Evolutionary conservation across 2,888 invertebrate genomes (phyloP).

Genomic region (Paralinhomoeus sp.): DNA sequence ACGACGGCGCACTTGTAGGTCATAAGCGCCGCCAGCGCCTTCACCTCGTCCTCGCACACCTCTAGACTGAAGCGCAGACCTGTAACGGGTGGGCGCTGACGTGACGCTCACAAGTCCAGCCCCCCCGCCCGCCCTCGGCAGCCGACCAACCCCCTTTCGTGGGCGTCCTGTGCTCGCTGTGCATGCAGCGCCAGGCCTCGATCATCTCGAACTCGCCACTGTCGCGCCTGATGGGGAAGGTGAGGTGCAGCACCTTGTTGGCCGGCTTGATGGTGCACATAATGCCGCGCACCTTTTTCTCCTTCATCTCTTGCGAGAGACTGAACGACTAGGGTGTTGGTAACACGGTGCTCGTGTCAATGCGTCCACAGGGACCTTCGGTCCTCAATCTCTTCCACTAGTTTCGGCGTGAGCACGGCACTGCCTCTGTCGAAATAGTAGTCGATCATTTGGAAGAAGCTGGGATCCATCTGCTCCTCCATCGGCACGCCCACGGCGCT

Average conservation of each 20-base stretch:
- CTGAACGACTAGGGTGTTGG: too few species aligned
- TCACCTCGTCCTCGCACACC: constrained; percentile 68
- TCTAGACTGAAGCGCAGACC: constrained; percentile 55
- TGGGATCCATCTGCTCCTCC: constrained; percentile 39
- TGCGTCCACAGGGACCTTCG: too few species aligned
- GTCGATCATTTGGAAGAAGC: constrained; percentile 93
- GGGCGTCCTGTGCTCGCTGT: constrained; percentile 82
- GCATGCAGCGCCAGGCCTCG: constrained; percentile 87
- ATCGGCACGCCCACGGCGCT: too few species aligned
- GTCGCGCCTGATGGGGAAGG: constrained; percentile 82
- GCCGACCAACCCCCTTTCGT: constrained; percentile 75
- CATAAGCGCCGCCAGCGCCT: constrained; percentile 85
- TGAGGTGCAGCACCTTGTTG: constrained; percentile 43
- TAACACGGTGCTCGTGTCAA: too few species aligned
- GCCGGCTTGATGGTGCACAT: constrained; percentile 83
- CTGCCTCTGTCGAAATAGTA: constrained; percentile 83
- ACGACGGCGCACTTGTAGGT: constrained; percentile 98
- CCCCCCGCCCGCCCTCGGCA: neutral
- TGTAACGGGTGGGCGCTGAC: constrained; percentile 24
- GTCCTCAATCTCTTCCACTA: constrained; percentile 43
- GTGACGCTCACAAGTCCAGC: too few species aligned
- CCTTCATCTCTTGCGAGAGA: constrained; percentile 42
- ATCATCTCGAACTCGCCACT: constrained; percentile 94
- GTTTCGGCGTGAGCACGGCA: constrained; percentile 47
- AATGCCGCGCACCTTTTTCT: constrained; percentile 80